Conservation (phyloP, 2,113 vertebrate genomes). For the Suricata suricatta region DNA sequence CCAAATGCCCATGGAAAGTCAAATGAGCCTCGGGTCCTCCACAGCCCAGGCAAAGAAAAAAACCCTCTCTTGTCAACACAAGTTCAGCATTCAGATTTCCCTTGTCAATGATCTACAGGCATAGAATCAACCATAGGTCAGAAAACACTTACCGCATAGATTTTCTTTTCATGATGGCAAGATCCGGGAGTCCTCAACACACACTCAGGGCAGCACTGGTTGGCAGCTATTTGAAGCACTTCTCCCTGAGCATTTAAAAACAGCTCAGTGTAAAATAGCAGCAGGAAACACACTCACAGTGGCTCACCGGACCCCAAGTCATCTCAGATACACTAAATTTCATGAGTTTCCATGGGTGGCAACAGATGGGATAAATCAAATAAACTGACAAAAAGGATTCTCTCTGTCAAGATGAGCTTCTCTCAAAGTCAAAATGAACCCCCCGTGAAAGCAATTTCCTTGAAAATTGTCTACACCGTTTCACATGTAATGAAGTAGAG, state of each 20-base stretch:
- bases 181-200: slow-evolving; percentile 80
- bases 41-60: background rate
- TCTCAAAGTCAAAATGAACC: background rate
- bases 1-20: background rate
- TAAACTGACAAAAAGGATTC: slow-evolving; percentile 22
- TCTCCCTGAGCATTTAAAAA: slow-evolving; percentile 87
- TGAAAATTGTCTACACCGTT: slow-evolving; percentile 12
- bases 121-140: accelerated
- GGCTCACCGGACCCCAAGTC: background rate
- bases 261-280: slow-evolving; percentile 14
- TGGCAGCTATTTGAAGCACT: slow-evolving; percentile 89
- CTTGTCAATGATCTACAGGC: background rate
- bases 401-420: slow-evolving; percentile 11
- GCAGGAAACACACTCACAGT: background rate
- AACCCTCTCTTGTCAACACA: background rate
- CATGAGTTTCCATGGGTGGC: background rate
- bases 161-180: slow-evolving; percentile 88
- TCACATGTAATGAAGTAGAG: slow-evolving; percentile 23
- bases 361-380: background rate
- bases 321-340: background rate
- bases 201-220: slow-evolving; percentile 93
- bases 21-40: background rate
- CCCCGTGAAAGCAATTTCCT: slow-evolving; percentile 13
- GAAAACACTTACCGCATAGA: slow-evolving; percentile 87
- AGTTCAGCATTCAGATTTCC: background rate